Evolutionary conservation across 1,140 invertebrate genomes (phyloP), one percentile per base, ranked within the genome.

Genomic region (Aphidius gifuensis): DNA sequence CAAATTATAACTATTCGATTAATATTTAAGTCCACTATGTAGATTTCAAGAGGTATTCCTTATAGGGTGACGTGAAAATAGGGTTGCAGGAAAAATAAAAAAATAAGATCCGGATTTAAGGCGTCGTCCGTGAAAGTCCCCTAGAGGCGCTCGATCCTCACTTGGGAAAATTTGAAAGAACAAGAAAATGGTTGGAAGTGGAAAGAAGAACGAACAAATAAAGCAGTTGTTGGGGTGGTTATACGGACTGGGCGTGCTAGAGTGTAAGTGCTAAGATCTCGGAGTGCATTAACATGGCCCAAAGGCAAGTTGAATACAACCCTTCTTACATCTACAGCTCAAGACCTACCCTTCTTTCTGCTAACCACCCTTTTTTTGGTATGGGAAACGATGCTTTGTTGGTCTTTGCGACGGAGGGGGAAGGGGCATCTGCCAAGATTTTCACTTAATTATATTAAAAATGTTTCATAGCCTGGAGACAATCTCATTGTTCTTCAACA

Each of bases 241-340:
- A 69, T 45, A 57, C 61, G 51, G 51, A 57, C 56, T 40, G 66
- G 68, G 76, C 76, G 78, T 79, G 78, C 79, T 76, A 65, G 79
- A 80, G 79, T 81, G 79, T 81, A 81, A 81, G 78, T 81, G 78
- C 79, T 80, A 81, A 81, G 79, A 81, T 80, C 77, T 79, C 62
- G 67, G 74, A 81, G 79, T 81, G 77, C 79, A 81, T 81, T 81
- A 81, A 81, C 78, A 80, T 80, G 78, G 77, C 79, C 74, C 63
- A 68, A 68, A 81, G 79, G 77, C 77, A 75, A 74, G 74, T 74
- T 72, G 76, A 73, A 72, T 80, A 81, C 78, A 81, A 81, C 79
- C 78, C 80, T 81, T 81, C 80, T 81, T 81, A 81, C 79, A 77
- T 76, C 77, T 68, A 67, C 67, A 73, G 72, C 76, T 74, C 71